A percentile compares a stretch with the other conserved stretches of the same genome.
Conservation (phyloP, 2,113 vertebrate species). For the Oreotrochilus melanogaster region DNA sequence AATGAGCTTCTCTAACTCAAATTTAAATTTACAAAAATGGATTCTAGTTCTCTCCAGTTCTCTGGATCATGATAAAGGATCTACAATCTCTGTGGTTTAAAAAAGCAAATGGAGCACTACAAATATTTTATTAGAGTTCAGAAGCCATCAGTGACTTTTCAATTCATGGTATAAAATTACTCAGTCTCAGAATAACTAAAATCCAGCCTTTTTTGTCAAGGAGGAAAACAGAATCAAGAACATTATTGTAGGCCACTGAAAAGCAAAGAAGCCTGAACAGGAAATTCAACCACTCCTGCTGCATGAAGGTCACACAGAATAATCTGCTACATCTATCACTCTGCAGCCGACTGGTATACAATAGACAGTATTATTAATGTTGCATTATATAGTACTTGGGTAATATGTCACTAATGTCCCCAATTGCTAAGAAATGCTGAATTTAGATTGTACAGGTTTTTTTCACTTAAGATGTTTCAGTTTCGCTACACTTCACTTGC, state of each 20-base stretch:
- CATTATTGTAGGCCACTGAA: background rate
- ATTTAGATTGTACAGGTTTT: background rate
- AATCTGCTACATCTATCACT: background rate
- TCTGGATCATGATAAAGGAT: background rate
- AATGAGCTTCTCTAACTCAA: background rate
- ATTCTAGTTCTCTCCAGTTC: background rate
- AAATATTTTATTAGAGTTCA: background rate
- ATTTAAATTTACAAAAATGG: background rate
- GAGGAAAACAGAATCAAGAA: constrained; percentile 3
- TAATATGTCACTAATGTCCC: background rate
- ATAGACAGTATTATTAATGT: background rate
- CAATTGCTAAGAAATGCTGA: background rate
- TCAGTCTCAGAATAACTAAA: background rate
- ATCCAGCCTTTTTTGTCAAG: background rate
- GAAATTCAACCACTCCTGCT: background rate
- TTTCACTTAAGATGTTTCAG: background rate
- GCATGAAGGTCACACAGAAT: background rate
- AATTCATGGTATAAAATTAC: background rate
- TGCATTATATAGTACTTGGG: background rate
- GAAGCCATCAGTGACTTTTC: background rate
- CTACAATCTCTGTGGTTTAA: background rate
- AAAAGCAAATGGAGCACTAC: background rate
- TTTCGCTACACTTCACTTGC: background rate
- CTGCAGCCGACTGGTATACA: background rate
- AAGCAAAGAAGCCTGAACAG: background rate